These are phyloP conservation scores for Aquatica leii DNA, from an alignment of 2,888 invertebrate species.

Conservation along the genomic window DNA sequence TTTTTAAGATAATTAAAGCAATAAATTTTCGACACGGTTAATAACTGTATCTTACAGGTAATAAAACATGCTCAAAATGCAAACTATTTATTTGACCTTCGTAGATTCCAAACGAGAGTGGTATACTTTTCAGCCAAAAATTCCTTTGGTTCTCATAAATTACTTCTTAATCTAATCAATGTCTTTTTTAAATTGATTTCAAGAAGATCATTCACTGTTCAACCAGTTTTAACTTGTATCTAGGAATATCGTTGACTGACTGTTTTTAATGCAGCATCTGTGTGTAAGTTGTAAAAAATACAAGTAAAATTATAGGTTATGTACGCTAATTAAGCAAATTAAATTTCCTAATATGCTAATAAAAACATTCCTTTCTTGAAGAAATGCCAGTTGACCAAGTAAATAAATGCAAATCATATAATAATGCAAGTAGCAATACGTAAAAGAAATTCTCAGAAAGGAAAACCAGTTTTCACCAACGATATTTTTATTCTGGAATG, in stretches of 20 bases:
- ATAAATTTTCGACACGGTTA: slow-evolving; percentile 40
- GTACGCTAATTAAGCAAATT: slow-evolving; percentile 15
- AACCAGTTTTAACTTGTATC: slow-evolving; percentile 13
- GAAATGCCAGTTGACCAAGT: slow-evolving; percentile 23
- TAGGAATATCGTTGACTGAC: too few relatives aligned
- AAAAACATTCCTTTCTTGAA: slow-evolving; percentile 19
- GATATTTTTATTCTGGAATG: slow-evolving; percentile 24
- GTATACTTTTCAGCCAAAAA: slow-evolving; percentile 35
- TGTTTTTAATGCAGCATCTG: slow-evolving; percentile 3
- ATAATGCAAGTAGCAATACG: slow-evolving; percentile 29
- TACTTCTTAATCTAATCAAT: slow-evolving; percentile 21
- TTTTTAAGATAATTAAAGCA: slow-evolving; percentile 37
- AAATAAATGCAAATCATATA: slow-evolving; percentile 27
- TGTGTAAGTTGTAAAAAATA: slow-evolving; percentile 2
- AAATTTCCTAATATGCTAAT: slow-evolving; percentile 22
- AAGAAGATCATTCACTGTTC: background rate
- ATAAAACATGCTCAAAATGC: slow-evolving; percentile 28
- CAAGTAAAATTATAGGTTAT: slow-evolving; percentile 18
- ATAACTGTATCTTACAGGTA: slow-evolving; percentile 38
- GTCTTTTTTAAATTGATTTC: slow-evolving; percentile 5
- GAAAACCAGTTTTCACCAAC: slow-evolving; percentile 28
- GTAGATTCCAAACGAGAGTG: slow-evolving; percentile 34
- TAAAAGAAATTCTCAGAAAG: slow-evolving; percentile 29
- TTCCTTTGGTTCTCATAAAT: slow-evolving; percentile 25
- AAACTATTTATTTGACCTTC: slow-evolving; percentile 34